Evolutionary conservation across 2,888 invertebrate genomes (phyloP).

Genomic region (Nymphalis polychloros): DNA sequence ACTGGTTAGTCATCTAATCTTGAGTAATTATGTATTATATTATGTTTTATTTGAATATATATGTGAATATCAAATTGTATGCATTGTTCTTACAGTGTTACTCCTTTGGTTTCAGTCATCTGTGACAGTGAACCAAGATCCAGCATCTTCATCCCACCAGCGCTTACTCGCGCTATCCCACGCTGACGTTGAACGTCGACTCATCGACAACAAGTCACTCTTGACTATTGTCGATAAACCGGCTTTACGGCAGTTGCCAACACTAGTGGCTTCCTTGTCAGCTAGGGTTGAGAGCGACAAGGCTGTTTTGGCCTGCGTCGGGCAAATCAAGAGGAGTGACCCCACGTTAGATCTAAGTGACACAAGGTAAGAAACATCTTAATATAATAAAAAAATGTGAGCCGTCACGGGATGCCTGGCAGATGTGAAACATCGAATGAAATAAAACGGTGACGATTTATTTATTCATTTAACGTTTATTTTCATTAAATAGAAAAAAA

Average conservation of each 20-base stretch:
- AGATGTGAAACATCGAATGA: too few relatives aligned
- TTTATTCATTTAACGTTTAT: too few relatives aligned
- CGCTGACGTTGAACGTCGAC: conserved; percentile 92
- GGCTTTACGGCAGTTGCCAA: conserved; percentile 87
- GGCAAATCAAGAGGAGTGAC: conserved; percentile 85
- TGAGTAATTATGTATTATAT: neutral
- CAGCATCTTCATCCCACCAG: conserved; percentile 94
- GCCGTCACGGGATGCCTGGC: too few relatives aligned
- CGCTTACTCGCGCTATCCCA: conserved; percentile 91
- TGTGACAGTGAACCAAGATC: conserved; percentile 84
- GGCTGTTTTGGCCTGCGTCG: conserved; percentile 88
- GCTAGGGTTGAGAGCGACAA: conserved; percentile 95
- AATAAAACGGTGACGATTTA: too few relatives aligned
- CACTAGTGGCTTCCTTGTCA: conserved; percentile 85
- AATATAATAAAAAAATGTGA: neutral
- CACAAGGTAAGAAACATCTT: conserved; percentile 64
- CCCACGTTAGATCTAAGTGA: conserved; percentile 83
- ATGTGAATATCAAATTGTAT: too few relatives aligned
- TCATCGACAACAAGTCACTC: conserved; percentile 95
- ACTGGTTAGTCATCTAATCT: conserved; percentile 65
- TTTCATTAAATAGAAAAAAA: too few relatives aligned
- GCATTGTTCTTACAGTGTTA: too few relatives aligned
- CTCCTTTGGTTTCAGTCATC: conserved; percentile 57
- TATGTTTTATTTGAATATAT: too few relatives aligned
- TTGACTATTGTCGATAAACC: conserved; percentile 92